Percentiles rank a stretch among this genome's conserved stretches.
Evolutionary conservation across 2,888 invertebrate species (phyloP).

Genomic region (Parelbella ahira): DNA sequence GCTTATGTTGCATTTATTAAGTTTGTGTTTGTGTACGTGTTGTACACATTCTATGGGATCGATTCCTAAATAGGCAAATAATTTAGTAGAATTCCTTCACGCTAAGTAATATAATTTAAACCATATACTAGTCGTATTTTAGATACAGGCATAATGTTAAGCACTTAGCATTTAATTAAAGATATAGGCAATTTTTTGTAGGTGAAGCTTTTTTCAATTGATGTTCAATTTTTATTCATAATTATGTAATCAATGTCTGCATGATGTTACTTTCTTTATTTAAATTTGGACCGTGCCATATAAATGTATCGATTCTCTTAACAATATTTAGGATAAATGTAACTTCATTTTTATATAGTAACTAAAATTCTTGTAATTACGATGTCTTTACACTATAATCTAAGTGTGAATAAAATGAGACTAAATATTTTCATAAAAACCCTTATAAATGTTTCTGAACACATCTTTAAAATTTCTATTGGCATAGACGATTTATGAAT

Average conservation of each 20-base stretch:
- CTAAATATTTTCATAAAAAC: conserved; percentile 22
- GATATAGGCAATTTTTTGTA: conserved; percentile 9
- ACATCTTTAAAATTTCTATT: conserved; percentile 18
- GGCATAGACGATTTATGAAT: conserved; percentile 4
- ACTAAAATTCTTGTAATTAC: conserved; percentile 15
- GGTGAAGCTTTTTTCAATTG: not conserved
- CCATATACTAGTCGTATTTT: conserved; percentile 46
- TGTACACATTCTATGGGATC: conserved; percentile 2
- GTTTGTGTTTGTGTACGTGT: conserved; percentile 27
- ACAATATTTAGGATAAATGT: conserved; percentile 24
- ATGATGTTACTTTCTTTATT: no score
- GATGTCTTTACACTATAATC: conserved; percentile 20
- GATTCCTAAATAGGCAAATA: conserved; percentile 16
- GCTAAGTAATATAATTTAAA: conserved; percentile 25
- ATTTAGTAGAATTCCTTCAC: conserved; percentile 34
- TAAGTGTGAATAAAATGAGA: conserved; percentile 26
- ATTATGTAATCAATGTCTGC: no score
- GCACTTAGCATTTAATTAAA: conserved; percentile 7
- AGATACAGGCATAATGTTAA: conserved; percentile 36
- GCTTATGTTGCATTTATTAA: conserved; percentile 56
- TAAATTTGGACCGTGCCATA: conserved; percentile 42
- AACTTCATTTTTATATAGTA: conserved; percentile 11
- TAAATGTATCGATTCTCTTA: conserved; percentile 19
- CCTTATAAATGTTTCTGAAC: conserved; percentile 21
- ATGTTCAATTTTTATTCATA: not conserved